Base-by-base conservation (phyloP, 30 jellyfish, hydroid and myxozoan genomes). In the Sanderia malayensis region DNA sequence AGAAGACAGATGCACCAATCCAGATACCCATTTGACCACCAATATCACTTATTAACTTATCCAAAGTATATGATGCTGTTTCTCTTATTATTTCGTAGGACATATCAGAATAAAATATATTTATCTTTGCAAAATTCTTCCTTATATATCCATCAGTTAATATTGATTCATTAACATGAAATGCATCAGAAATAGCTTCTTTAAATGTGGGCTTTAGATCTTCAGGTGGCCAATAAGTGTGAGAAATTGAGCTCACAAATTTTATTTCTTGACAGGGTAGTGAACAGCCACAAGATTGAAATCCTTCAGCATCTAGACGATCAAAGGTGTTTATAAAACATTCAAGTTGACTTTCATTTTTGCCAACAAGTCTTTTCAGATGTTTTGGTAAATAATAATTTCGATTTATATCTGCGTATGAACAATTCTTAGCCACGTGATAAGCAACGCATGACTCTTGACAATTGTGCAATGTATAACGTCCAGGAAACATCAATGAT, bases 1-100 rank as follows among this genome's bases (percentile, higher is more conserved):
- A 78, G 66, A 78, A 78, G 55, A 78, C 55, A 18, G 89, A 78
- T 52, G 89, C 89, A 7, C 89, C 89, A 10, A 78, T 28, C 89
- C 89, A 78, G 27, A 78, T 65, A 0, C 89, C 89, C 89, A 78
- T 78, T 67, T 78, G 89, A 18, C 89, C 89, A 0, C 89, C 89
- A 37, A 66, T 32, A 17, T 78, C 76, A 41, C 89, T 78, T 20
- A 64, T 28, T 19, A 78, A 53, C 44, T 46, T 44, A 8, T 33
- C 74, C 21, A 31, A 26, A 0, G 74, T 64, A 61, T 78, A 65
- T 24, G 70, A 49, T 45, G 15, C 11, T 34, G 26, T 69, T 49
- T 78, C 89, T 19, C 32, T 49, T 45, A 49, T 33, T 53, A 22
- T 26, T 31, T 23, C 32, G 60, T 49, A 66, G 20, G 82, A 22